Evolutionary conservation across 2,888 invertebrate genomes (phyloP), one percentile per base, ranked within the genome.

Genomic region (Erannis defoliaria): DNA sequence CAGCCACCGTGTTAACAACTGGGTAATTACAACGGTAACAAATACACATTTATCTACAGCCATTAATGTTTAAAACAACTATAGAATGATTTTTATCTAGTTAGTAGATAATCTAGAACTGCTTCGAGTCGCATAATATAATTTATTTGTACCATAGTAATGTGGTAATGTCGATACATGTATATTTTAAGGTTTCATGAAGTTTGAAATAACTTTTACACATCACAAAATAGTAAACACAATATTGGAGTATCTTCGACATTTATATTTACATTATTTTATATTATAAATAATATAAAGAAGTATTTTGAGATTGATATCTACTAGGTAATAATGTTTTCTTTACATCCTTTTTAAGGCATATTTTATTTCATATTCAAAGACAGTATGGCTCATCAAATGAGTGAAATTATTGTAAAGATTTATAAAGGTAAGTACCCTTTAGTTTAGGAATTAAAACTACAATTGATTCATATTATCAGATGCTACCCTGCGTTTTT

Each of bases 401-500:
- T 51, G 51, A 51, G 51, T 42, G 51, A 54, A 23, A 54, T 35
- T 43, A 54, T 43, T 45, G 43, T 55, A 55, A 38, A 38, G 12
- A 29, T 55, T 48, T 51, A 58, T 54, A 46, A 45, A 40, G 23
- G 51, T 38, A 10, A 12, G 29, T 53, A 64, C 60, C 63, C 55
- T 61, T 64, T 18, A 26, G 38, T 14, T 53, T 55, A 63, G 55
- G 62, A 40, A 62, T 55, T 64, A 68, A 62, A 62, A 67, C 66
- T 76, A 71, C 69, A 74, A 73, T 69, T 70, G 73, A 73, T 66
- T 76, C 68, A 75, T 83, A 84, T 85, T 86, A 87, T 85, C 79
- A 74, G 79, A 77, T 78, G 77, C 82, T 89, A 90, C 89, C 89
- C 89, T 89, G 89, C 81, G 75, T 78, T 67, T 78, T 78, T 54